Evolutionary conservation across 2,797 vertebrate genomes (phyloP).

Genomic region (Spinus olivaceus): DNA sequence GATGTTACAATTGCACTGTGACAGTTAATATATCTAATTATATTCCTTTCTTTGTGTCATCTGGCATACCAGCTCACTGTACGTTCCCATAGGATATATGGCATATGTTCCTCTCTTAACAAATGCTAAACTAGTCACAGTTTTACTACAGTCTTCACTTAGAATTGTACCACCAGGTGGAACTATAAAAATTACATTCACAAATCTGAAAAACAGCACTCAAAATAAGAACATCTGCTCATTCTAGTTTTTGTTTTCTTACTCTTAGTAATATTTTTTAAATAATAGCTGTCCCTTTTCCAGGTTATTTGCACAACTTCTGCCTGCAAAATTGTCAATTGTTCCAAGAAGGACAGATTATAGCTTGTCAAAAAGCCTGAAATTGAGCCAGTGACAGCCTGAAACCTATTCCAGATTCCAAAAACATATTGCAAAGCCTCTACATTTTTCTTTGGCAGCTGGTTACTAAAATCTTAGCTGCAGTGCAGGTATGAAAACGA

Average conservation of each 20-base stretch:
- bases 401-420: neutral
- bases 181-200: neutral
- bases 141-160: neutral
- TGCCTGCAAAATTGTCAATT: neutral
- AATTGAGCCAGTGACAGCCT: conserved; percentile 20
- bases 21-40: neutral
- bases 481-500: neutral
- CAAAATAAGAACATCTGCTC: neutral
- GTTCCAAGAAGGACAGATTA: conserved; percentile 36
- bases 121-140: neutral
- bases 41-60: neutral
- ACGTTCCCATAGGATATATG: neutral
- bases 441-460: neutral
- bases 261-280: neutral
- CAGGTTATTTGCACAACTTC: conserved; percentile 8
- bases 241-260: neutral
- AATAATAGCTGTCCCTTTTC: neutral
- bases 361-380: conserved; percentile 26
- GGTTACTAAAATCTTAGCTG: neutral
- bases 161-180: neutral
- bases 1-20: neutral
- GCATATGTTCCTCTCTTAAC: neutral
- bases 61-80: neutral
- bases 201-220: neutral
- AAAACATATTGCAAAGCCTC: neutral